Base-by-base conservation (phyloP, 2,797 vertebrate species). In the Urosaurus nigricauda region DNA sequence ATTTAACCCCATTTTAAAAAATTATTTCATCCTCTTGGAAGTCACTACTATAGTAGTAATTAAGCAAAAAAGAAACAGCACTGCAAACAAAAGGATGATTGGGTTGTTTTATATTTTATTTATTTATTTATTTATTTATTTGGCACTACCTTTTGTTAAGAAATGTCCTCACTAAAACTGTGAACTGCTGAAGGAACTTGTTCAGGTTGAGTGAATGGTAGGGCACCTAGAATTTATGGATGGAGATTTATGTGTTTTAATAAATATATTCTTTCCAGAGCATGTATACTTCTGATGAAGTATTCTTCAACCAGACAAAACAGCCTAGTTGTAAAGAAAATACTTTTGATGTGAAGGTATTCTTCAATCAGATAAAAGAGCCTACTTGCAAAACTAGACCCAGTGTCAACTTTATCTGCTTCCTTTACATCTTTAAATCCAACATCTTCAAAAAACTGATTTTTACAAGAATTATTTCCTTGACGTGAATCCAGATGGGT, bases 331-430 rank as follows among this genome's bases (percentile, higher is more conserved):
- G 60, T 74, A 90, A 90, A 90, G 73, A 37, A 17, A 7, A 43
- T 51, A 83, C 43, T 83, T 83, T 95, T 95, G 94, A 95, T 93
- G 92, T 96, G 74, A 93, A 90, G 83, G 40, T 87, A 24, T 47
- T 89, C 80, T 81, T 81, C 32, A 90, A 16, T 83, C 86, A 92
- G 90, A 94, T 95, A 84, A 94, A 95, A 94, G 92, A 85, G 77
- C 90, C 60, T 51, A 93, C 71, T 37, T 71, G 71, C 80, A 90
- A 90, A 90, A 73, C 63, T 90, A 86, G 79, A 58, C 90, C 74
- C 53, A 85, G n/a, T 92, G 80, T 75, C 87, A 92, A 89, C 60
- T 21, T 89, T 63, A 29, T 63, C 73, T 92, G 68, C 74, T 95
- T 95, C 91, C 94, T 93, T 89, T 93, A 6, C 0, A 35, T 35